A percentile compares a stretch with the other conserved stretches of the same genome.
phyloP scores from a whole-genome alignment of 2,888 invertebrate genomes.

The Dermolepida albohirtum region DNA sequence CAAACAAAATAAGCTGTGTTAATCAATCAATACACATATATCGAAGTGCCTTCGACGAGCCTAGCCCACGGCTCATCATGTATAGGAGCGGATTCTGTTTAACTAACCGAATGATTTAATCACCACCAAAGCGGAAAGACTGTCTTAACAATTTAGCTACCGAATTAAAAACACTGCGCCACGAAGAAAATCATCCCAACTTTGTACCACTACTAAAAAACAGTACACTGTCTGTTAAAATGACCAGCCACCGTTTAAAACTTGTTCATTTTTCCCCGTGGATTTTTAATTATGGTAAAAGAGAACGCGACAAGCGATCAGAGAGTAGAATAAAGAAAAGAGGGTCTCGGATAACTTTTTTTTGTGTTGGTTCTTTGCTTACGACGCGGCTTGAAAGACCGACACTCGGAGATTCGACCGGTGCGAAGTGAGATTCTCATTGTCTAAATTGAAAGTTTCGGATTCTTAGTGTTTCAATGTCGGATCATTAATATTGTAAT shows the following conservation, averaged over 20 bases:
- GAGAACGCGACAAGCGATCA: constrained; percentile 24
- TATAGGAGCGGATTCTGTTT: constrained; percentile 61
- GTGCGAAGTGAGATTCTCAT: constrained; percentile 42
- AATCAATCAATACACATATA: constrained; percentile 64
- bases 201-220: constrained; percentile 40
- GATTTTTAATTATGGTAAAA: constrained; percentile 41
- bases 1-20: constrained; percentile 54
- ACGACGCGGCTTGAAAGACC: background rate
- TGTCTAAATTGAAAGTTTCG: constrained; percentile 43
- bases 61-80: constrained; percentile 58
- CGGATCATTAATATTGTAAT: constrained; percentile 39
- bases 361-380: constrained; percentile 20
- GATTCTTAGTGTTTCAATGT: constrained; percentile 39
- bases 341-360: constrained; percentile 26
- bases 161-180: constrained; percentile 60
- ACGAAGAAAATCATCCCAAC: constrained; percentile 24
- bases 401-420: constrained; percentile 5
- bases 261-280: constrained; percentile 40
- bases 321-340: constrained; percentile 3
- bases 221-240: constrained; percentile 41
- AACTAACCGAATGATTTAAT: constrained; percentile 67
- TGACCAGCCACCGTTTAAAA: constrained; percentile 40
- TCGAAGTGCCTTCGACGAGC: constrained; percentile 42
- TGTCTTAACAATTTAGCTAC: constrained; percentile 66
- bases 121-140: constrained; percentile 64